A percentile compares a stretch with the other conserved stretches of the same genome.
phyloP scores from a whole-genome alignment of 2,113 vertebrate species.

The Murina feae region DNA sequence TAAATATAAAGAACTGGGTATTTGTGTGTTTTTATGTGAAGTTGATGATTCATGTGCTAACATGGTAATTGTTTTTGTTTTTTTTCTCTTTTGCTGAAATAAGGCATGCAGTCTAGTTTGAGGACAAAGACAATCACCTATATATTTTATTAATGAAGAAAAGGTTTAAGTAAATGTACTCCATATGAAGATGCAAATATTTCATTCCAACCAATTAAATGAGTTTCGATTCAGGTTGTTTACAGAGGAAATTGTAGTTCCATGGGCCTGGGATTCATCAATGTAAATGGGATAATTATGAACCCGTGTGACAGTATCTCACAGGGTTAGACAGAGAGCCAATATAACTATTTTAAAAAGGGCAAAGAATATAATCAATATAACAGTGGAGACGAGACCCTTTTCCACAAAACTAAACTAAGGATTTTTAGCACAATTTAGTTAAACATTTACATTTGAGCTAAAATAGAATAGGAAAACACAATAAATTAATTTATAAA shows the following conservation, averaged over 20 bases:
- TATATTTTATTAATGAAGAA: not conserved
- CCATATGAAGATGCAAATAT: not conserved
- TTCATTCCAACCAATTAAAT: not conserved
- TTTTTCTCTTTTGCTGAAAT: not conserved
- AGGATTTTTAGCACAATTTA: not conserved
- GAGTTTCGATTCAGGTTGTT: not conserved
- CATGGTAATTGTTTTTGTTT: not conserved
- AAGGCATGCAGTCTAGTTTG: not conserved
- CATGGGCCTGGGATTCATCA: not conserved
- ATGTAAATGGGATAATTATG: not conserved
- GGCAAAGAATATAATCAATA: accelerated
- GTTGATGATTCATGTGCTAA: not conserved
- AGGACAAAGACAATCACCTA: not conserved
- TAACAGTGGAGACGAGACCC: not conserved
- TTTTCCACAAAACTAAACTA: not conserved
- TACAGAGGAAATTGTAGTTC: not conserved
- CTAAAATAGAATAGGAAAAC: not conserved
- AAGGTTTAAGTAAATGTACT: not conserved
- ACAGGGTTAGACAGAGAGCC: not conserved
- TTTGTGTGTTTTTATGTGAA: not conserved
- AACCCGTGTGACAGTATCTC: not conserved
- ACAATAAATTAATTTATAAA: not conserved
- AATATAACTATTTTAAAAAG: not conserved
- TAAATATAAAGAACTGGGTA: not conserved
- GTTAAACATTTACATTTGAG: not conserved